Percentiles rank a stretch among this genome's conserved stretches.
These are phyloP conservation scores for Diplodus sargus DNA, from an alignment of 2,797 vertebrate species.

Conservation along the genomic window DNA sequence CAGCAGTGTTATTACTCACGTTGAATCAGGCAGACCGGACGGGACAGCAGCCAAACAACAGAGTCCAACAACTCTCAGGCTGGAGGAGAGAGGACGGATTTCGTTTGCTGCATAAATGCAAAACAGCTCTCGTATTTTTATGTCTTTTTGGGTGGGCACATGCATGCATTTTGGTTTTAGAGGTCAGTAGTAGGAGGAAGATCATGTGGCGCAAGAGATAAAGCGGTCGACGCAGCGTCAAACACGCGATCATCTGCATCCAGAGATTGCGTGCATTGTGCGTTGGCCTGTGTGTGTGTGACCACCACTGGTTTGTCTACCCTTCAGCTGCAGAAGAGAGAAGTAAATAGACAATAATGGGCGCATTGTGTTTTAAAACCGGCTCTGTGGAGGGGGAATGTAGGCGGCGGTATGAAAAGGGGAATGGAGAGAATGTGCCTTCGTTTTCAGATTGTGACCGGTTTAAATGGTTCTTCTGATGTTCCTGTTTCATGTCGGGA, in stretches of 20 bases:
- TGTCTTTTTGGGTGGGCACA: background rate
- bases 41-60: constrained; percentile 59
- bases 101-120: constrained; percentile 18
- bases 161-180: background rate
- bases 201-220: constrained; percentile 44
- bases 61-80: constrained; percentile 31
- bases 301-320: constrained; percentile 46
- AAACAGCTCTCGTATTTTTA: constrained; percentile 15
- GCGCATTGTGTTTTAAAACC: constrained; percentile 56
- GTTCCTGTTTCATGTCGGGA: constrained; percentile 38
- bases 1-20: constrained; percentile 65
- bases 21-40: constrained; percentile 63
- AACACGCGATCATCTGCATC: constrained; percentile 29
- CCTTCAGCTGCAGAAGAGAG: constrained; percentile 55
- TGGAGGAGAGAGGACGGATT: constrained; percentile 24
- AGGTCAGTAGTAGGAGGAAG: constrained; percentile 33
- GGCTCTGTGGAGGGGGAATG: constrained; percentile 33
- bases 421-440: constrained; percentile 42
- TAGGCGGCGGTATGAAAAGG: constrained; percentile 47
- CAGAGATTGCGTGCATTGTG: constrained; percentile 30
- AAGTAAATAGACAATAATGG: constrained; percentile 66
- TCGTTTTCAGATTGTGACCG: constrained; percentile 47
- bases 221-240: constrained; percentile 12
- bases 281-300: constrained; percentile 13
- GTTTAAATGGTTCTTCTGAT: constrained; percentile 31